Evolutionary conservation across 2,888 invertebrate genomes (phyloP).

Genomic region (Schrankia costaestrigalis): DNA sequence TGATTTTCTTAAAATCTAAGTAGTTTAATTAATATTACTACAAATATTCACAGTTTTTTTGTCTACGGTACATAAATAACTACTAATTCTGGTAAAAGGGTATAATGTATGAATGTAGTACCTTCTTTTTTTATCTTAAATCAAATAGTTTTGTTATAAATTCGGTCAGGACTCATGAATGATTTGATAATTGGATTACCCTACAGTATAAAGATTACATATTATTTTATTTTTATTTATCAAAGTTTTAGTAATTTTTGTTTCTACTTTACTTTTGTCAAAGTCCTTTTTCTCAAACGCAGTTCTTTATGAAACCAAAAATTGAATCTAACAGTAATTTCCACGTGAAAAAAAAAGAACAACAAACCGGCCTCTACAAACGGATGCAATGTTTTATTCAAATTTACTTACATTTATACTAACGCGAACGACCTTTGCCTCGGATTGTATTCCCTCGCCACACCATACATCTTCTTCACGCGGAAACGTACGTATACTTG

Average conservation of each 20-base stretch:
- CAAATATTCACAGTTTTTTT: too few relatives aligned
- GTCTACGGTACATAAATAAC: constrained; percentile 14
- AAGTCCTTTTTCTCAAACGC: too few relatives aligned
- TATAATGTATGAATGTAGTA: constrained; percentile 3
- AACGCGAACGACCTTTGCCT: constrained; percentile 77
- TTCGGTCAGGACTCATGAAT: constrained; percentile 22
- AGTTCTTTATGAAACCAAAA: constrained; percentile 21
- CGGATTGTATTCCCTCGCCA: constrained; percentile 76
- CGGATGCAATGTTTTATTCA: constrained; percentile 73
- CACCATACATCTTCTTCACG: constrained; percentile 78
- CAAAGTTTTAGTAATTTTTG: too few relatives aligned
- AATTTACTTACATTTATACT: constrained; percentile 81
- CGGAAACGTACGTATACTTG: constrained; percentile 54
- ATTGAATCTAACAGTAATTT: constrained; percentile 4
- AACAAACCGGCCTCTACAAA: constrained; percentile 36
- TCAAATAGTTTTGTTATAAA: constrained; percentile 15
- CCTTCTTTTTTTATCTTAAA: constrained; percentile 12
- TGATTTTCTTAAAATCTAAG: too few relatives aligned
- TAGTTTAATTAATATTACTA: too few relatives aligned
- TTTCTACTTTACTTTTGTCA: too few relatives aligned
- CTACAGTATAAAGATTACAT: background rate
- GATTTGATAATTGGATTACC: background rate
- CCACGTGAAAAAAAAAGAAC: constrained; percentile 26
- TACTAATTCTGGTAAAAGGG: constrained; percentile 20
- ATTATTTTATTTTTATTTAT: too few relatives aligned